These are phyloP conservation scores for Odocoileus hemionus DNA, from an alignment of 2,113 vertebrate genomes.

Conservation along the genomic window DNA sequence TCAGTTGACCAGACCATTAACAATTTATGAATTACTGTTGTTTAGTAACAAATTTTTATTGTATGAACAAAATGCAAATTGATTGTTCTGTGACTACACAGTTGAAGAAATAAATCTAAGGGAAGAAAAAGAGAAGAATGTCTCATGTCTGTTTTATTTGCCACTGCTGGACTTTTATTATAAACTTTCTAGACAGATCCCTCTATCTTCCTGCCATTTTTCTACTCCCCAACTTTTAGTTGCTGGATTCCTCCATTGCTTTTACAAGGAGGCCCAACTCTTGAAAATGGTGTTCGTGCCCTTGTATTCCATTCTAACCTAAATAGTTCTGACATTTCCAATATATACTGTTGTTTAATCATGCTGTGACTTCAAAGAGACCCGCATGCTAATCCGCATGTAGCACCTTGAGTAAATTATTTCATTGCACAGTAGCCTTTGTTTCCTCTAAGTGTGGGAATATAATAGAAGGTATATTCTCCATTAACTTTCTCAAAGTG, in stretches of 20 bases:
- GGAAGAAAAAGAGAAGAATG: background rate
- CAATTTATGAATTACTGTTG: background rate
- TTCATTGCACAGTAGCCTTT: background rate
- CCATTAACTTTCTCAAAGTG: background rate
- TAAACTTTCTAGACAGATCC: background rate
- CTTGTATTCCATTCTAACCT: background rate
- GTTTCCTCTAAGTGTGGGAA: background rate
- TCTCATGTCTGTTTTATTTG: background rate
- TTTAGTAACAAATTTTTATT: slow-evolving; percentile 6
- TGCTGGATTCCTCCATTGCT: background rate
- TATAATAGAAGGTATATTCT: background rate
- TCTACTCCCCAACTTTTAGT: background rate
- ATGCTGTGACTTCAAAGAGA: background rate
- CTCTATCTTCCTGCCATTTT: background rate
- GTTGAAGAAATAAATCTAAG: background rate
- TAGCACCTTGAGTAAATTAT: background rate
- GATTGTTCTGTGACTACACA: background rate
- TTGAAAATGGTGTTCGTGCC: background rate
- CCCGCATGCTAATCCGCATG: background rate
- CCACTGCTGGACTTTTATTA: background rate
- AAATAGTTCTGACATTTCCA: background rate
- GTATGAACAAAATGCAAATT: background rate
- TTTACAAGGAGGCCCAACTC: background rate
- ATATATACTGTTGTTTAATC: background rate
- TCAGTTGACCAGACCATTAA: background rate